Evolutionary conservation across 2,888 invertebrate species (phyloP).

Genomic region (Dicyrtoma fusca): DNA sequence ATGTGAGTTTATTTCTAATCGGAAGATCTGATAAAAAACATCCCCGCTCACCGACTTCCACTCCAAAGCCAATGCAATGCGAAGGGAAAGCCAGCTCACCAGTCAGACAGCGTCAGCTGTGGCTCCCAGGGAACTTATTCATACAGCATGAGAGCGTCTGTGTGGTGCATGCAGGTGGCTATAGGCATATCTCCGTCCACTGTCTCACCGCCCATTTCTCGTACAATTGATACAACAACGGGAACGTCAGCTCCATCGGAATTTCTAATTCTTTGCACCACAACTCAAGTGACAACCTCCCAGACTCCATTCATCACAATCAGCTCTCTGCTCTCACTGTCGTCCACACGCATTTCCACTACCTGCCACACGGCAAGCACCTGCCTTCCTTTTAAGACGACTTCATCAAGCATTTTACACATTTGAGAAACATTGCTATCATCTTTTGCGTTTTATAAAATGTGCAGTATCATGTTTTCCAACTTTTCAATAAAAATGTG

Average conservation of each 20-base stretch:
- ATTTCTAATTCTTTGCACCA: slow-evolving; percentile 26
- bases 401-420: no score
- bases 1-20: slow-evolving; percentile 28
- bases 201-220: slow-evolving; percentile 34
- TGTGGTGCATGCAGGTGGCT: no score
- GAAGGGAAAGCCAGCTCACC: no score
- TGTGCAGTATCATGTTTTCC: no score
- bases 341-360: no score
- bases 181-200: slow-evolving; percentile 8
- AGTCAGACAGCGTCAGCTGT: no score
- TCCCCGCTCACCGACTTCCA: neutral
- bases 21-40: slow-evolving; percentile 18
- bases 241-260: neutral
- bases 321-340: neutral
- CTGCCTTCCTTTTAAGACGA: no score
- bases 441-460: no score
- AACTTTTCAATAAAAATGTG: no score
- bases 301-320: slow-evolving; percentile 36
- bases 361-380: no score
- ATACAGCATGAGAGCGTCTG: neutral
- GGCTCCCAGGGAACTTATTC: no score
- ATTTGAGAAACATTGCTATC: no score
- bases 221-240: neutral
- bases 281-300: slow-evolving; percentile 25
- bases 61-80: neutral